Conservation (phyloP, 1,140 invertebrate species). For the Ceratosolen fusciceps region DNA sequence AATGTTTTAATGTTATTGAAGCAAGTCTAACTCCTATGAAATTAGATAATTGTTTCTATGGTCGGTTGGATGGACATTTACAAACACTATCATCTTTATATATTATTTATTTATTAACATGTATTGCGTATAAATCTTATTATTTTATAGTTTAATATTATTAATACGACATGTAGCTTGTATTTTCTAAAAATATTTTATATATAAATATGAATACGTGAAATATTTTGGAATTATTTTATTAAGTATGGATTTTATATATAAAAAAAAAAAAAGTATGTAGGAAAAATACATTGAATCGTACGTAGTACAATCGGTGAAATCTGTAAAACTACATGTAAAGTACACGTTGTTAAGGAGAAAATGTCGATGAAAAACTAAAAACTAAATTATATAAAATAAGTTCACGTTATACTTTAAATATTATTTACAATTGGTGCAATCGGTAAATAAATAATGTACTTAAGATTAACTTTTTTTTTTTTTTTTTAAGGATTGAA, state of each 20-base stretch:
- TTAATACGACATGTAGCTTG: neutral
- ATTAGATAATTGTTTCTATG: too few relatives aligned
- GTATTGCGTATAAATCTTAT: neutral
- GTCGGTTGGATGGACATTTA: too few relatives aligned
- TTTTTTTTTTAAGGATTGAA: too few relatives aligned
- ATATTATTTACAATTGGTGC: too few relatives aligned
- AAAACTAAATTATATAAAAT: neutral
- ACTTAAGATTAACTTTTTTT: too few relatives aligned
- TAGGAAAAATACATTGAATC: neutral
- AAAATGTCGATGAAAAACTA: neutral
- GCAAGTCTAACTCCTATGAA: too few relatives aligned
- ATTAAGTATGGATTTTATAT: too few relatives aligned
- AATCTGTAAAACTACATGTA: neutral
- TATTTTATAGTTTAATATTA: too few relatives aligned
- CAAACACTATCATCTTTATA: neutral
- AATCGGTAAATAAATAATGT: too few relatives aligned
- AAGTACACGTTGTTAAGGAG: neutral
- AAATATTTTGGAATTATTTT: too few relatives aligned
- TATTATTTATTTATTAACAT: neutral
- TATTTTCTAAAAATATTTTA: slow-evolving; percentile 4
- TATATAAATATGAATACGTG: neutral
- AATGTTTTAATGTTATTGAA: neutral
- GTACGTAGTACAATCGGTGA: neutral
- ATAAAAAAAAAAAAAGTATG: neutral
- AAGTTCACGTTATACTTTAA: neutral